These are phyloP conservation scores for Fulmarus glacialis DNA, from an alignment of 2,113 vertebrate genomes.

Conservation along the genomic window DNA sequence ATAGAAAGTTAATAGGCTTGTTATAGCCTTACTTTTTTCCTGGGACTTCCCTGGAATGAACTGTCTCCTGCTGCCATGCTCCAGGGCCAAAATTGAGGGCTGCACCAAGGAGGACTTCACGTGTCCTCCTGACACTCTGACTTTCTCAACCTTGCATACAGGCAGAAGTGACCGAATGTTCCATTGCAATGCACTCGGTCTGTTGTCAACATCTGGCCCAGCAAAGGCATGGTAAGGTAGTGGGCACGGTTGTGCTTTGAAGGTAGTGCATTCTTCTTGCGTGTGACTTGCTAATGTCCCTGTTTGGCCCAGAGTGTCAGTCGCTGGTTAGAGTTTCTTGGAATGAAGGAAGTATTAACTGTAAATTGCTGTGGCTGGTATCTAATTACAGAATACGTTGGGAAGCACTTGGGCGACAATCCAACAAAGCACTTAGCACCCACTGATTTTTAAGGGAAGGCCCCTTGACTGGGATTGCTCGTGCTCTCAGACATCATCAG, in stretches of 20 bases:
- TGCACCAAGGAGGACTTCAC: not conserved
- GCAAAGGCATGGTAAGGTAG: not conserved
- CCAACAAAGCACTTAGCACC: slow-evolving; percentile 62
- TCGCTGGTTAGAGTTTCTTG: slow-evolving; percentile 48
- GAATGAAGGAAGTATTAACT: slow-evolving; percentile 51
- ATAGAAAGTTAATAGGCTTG: not conserved
- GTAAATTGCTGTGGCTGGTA: slow-evolving; percentile 27
- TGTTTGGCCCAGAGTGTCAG: not conserved
- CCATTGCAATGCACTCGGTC: not conserved
- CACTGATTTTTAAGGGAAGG: slow-evolving; percentile 39
- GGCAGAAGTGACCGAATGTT: not conserved
- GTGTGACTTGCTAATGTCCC: not conserved
- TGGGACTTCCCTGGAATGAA: not conserved
- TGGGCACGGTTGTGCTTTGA: not conserved
- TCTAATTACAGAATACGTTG: slow-evolving; percentile 24
- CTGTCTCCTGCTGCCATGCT: not conserved
- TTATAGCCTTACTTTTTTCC: not conserved
- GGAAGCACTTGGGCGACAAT: slow-evolving; percentile 3
- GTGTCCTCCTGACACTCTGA: not conserved
- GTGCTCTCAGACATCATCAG: not conserved
- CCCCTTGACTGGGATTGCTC: not conserved
- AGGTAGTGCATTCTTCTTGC: not conserved
- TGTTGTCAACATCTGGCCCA: not conserved
- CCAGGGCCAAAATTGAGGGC: not conserved
- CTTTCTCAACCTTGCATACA: not conserved